These are phyloP conservation scores for Tuberolachnus salignus DNA, from an alignment of 2,888 invertebrate species.

Conservation along the genomic window DNA sequence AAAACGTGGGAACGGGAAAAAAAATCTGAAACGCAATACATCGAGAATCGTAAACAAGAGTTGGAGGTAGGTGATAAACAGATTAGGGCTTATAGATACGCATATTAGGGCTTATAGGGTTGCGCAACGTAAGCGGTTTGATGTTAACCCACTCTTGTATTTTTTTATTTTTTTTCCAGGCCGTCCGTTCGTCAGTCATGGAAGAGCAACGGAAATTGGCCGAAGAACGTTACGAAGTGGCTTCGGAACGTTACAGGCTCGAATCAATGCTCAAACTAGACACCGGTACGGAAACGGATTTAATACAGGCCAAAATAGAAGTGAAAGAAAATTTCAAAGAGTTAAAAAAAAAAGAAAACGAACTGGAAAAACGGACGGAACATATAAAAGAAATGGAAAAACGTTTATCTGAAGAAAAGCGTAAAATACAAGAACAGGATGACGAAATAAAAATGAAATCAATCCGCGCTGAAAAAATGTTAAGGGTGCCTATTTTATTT, in stretches of 20 bases:
- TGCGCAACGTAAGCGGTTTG: no score
- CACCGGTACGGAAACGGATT: slow-evolving; percentile 4
- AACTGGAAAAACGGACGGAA: slow-evolving; percentile 42
- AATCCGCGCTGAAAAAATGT: slow-evolving; percentile 47
- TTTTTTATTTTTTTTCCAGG: neutral
- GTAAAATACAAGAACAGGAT: slow-evolving; percentile 21
- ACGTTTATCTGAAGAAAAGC: slow-evolving; percentile 30
- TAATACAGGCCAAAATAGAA: slow-evolving; percentile 40
- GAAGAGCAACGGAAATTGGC: slow-evolving; percentile 50
- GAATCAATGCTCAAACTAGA: slow-evolving; percentile 47
- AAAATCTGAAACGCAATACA: slow-evolving; percentile 49
- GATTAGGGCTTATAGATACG: neutral
- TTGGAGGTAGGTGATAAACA: slow-evolving; percentile 22
- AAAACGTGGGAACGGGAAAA: slow-evolving; percentile 46
- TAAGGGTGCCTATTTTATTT: slow-evolving; percentile 17
- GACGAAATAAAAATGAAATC: slow-evolving; percentile 48
- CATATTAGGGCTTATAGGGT: neutral
- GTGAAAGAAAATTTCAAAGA: slow-evolving; percentile 36
- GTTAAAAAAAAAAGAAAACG: slow-evolving; percentile 39
- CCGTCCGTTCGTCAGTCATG: slow-evolving; percentile 34
- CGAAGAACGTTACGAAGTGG: slow-evolving; percentile 49
- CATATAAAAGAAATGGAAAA: slow-evolving; percentile 33
- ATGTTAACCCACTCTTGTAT: no score
- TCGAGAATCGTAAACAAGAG: slow-evolving; percentile 43
- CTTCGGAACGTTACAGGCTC: slow-evolving; percentile 39